Conservation (phyloP, 2,888 invertebrate genomes). For the Rotaria magnacalcarata region DNA sequence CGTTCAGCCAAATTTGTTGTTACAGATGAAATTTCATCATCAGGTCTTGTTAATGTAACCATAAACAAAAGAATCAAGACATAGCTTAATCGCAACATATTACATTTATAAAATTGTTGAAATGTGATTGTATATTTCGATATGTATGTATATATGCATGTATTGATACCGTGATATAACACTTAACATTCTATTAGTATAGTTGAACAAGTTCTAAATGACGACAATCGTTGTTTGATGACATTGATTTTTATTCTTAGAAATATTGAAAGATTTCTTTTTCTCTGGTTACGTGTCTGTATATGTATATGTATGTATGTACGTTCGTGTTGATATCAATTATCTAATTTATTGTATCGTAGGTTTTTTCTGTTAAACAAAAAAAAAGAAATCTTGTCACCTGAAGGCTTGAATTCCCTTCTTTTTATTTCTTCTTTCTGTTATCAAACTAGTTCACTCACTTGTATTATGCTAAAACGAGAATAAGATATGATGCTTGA, state of each 20-base stretch:
- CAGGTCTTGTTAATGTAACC: background rate
- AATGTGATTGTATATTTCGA: background rate
- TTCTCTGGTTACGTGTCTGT: background rate
- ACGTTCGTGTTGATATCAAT: background rate
- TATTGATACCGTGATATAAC: background rate
- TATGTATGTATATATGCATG: background rate
- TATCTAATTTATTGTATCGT: background rate
- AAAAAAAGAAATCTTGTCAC: background rate
- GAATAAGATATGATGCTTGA: slow-evolving; percentile 26
- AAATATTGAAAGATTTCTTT: background rate
- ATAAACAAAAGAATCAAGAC: background rate
- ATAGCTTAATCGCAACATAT: background rate
- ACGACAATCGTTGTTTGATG: slow-evolving; percentile 5
- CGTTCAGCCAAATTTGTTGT: background rate
- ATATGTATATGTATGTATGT: background rate
- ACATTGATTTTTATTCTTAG: slow-evolving; percentile 21
- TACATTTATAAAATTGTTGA: background rate
- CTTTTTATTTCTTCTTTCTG: background rate
- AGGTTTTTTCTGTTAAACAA: background rate
- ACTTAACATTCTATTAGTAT: background rate
- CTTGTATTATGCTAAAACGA: background rate
- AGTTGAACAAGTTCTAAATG: background rate
- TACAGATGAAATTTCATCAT: background rate
- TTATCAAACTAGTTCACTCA: slow-evolving; percentile 1
- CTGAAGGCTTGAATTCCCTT: background rate